Base-by-base conservation (phyloP, 2,113 vertebrate genomes). In the Ciconia maguari region DNA sequence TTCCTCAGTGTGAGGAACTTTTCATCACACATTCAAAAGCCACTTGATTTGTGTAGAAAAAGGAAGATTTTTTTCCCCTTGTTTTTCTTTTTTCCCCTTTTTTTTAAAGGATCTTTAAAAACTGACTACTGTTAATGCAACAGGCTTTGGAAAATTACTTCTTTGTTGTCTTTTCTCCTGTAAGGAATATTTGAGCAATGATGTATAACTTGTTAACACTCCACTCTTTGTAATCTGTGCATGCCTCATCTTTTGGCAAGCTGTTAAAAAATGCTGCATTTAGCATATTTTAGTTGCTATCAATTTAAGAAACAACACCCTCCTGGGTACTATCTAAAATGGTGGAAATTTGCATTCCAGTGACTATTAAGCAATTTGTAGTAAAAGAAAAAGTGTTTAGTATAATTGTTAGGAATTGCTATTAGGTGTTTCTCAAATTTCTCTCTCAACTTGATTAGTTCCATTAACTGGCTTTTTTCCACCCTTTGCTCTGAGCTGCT, bases 311-410 rank as follows among this genome's bases (percentile, higher is more conserved):
- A 82, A 58, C 6, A 71, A n/a, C 42, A 90, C 6, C 83, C 83
- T 93, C 95, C 72, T 48, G 64, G 10, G 55, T 81, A 61, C 81
- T 80, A 77, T 62, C 36, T 83, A 86, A 90, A 70, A 75, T 58
- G 42, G n/a, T 84, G 22, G 49, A 90, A 92, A 95, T 94, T 52
- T 81, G 38, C 42, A 60, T 66, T 94, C 83, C 91, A 27, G 69
- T 87, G 66, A 79, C 60, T 93, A 90, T 94, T 86, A 94, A 97
- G 71, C 38, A 79, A 83, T 92, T 72, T 90, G 48, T 83, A 74
- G 55, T 32, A 87, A 90, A 89, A 85, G 17, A 83, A 78, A 83
- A 60, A 89, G 2, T 46, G 24, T 41, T 80, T 68, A 54, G 22
- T 62, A 36, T 48, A 36, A 66, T 48, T 94, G 46, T 49, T 79